Conservation (phyloP, 2,797 vertebrate genomes). For the Sebastes vulpes region DNA sequence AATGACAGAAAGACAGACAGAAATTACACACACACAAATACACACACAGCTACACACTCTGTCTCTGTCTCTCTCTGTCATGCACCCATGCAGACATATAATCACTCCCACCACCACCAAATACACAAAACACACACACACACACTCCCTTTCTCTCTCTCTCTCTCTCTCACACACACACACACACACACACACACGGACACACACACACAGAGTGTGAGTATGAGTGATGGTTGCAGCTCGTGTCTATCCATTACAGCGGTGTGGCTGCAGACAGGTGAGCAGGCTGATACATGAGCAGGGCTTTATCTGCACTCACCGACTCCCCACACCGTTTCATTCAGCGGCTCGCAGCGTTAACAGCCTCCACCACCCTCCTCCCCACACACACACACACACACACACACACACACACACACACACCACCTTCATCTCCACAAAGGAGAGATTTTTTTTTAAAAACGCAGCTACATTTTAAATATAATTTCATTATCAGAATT, state of each 20-base stretch:
- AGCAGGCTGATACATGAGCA: constrained; percentile 84
- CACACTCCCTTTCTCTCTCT: not conserved
- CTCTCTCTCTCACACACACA: not conserved
- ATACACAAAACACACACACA: constrained; percentile 37
- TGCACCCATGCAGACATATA: constrained; percentile 73
- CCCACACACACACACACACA: constrained; percentile 4
- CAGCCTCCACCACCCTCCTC: not conserved
- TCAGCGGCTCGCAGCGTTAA: constrained; percentile 55
- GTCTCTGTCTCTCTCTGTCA: constrained; percentile 75
- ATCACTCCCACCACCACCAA: constrained; percentile 64
- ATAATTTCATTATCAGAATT: constrained; percentile 50
- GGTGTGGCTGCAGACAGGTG: constrained; percentile 77
- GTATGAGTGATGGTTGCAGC: constrained; percentile 77
- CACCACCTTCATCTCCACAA: constrained; percentile 28
- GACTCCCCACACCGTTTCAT: constrained; percentile 73
- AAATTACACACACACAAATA: constrained; percentile 31
- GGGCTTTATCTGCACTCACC: constrained; percentile 80
- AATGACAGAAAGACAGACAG: constrained; percentile 50
- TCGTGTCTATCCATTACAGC: constrained; percentile 77
- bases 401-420: constrained; percentile 4
- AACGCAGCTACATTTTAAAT: constrained; percentile 42
- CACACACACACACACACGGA: constrained; percentile 21
- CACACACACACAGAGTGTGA: constrained; percentile 54
- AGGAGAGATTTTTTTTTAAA: constrained; percentile 23
- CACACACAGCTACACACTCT: constrained; percentile 41